Conservation (phyloP, 2,797 vertebrate species). For the Decapterus maruadsi region DNA sequence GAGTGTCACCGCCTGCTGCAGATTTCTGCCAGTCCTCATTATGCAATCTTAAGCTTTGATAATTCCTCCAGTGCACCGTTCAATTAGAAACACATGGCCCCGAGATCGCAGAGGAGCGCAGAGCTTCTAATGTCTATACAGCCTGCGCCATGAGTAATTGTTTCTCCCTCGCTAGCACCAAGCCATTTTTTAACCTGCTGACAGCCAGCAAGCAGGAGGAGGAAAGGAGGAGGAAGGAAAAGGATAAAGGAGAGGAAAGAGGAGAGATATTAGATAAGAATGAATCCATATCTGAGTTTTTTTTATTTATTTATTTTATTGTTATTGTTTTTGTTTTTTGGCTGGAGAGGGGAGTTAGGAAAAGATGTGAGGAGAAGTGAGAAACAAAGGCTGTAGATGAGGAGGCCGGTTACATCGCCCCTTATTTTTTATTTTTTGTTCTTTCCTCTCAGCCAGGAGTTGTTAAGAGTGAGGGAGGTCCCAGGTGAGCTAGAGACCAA, state of each 20-base stretch:
- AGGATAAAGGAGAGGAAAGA: slow-evolving; percentile 35
- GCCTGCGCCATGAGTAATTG: slow-evolving; percentile 84
- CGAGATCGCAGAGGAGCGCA: slow-evolving; percentile 72
- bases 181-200: slow-evolving; percentile 84
- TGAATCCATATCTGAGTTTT: slow-evolving; percentile 26
- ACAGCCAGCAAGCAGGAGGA: slow-evolving; percentile 73
- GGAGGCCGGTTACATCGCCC: slow-evolving; percentile 28
- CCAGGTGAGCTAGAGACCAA: slow-evolving; percentile 78
- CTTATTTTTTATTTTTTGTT: slow-evolving; percentile 21
- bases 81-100: slow-evolving; percentile 86
- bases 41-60: slow-evolving; percentile 82
- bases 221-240: slow-evolving; percentile 25
- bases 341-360: slow-evolving; percentile 6
- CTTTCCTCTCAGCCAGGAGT: slow-evolving; percentile 50
- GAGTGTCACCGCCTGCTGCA: slow-evolving; percentile 72
- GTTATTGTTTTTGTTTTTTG: slow-evolving; percentile 27
- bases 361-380: slow-evolving; percentile 14
- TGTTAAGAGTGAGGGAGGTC: slow-evolving; percentile 73
- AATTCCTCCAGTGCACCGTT: slow-evolving; percentile 80
- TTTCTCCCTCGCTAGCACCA: slow-evolving; percentile 75
- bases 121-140: slow-evolving; percentile 76
- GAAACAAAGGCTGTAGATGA: slow-evolving; percentile 21
- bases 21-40: slow-evolving; percentile 76
- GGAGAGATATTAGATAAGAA: slow-evolving; percentile 41
- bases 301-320: slow-evolving; percentile 19